Conservation (phyloP, 2,797 vertebrate genomes). For the Sitta carolinensis region DNA sequence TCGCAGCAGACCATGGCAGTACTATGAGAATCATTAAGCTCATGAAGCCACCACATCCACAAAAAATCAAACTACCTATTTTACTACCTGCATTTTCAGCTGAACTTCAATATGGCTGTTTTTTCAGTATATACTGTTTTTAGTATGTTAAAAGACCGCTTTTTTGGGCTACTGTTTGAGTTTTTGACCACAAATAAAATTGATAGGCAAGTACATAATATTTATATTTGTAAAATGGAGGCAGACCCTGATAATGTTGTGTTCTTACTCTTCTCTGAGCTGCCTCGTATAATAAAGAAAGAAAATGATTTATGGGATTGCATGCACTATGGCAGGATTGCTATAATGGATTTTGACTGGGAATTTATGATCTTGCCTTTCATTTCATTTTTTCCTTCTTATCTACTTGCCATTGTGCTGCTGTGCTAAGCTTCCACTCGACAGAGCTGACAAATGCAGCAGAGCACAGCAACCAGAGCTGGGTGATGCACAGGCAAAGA, state of each 20-base stretch:
- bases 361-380: conserved; percentile 18
- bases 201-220: not conserved
- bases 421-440: not conserved
- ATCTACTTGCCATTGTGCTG: not conserved
- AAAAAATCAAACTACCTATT: not conserved
- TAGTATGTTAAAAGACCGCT: not conserved
- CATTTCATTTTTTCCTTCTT: not conserved
- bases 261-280: not conserved
- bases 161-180: not conserved
- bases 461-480: not conserved
- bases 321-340: not conserved
- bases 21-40: not conserved
- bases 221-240: not conserved
- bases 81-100: not conserved
- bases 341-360: not conserved
- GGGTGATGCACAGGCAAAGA: not conserved
- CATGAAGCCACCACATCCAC: not conserved
- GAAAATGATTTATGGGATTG: not conserved
- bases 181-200: not conserved
- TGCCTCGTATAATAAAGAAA: not conserved
- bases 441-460: not conserved
- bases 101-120: not conserved
- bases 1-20: not conserved
- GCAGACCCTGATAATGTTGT: not conserved
- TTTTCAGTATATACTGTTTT: not conserved